phyloP scores from a whole-genome alignment of 2,888 invertebrate species.

The Agrochola lota region DNA sequence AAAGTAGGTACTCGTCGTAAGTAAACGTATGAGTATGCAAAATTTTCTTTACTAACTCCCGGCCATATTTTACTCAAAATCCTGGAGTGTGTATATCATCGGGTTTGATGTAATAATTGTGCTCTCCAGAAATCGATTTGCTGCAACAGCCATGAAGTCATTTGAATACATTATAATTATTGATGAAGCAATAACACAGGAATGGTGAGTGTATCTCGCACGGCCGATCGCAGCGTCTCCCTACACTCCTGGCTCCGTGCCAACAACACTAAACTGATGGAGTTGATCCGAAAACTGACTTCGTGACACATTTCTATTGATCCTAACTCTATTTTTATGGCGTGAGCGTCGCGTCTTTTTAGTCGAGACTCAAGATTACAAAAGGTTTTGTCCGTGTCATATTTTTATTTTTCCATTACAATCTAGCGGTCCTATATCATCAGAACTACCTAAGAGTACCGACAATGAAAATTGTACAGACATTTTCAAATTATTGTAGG shows the following conservation, averaged over 20 bases:
- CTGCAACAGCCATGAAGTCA: constrained; percentile 15
- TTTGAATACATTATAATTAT: constrained; percentile 37
- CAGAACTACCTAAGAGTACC: not conserved
- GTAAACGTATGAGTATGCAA: not conserved
- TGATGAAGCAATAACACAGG: constrained; percentile 50
- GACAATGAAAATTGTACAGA: constrained; percentile 1
- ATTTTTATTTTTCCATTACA: constrained; percentile 1
- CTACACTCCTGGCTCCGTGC: constrained; percentile 44
- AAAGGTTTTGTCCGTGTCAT: constrained; percentile 4
- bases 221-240: constrained; percentile 13
- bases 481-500: not conserved
- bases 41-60: not conserved
- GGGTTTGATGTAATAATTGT: too few species aligned
- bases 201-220: constrained; percentile 30
- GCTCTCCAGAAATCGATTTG: constrained; percentile 1
- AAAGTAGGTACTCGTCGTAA: not conserved
- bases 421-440: not conserved
- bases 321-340: constrained; percentile 58
- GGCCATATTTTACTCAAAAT: not conserved
- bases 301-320: constrained; percentile 63
- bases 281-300: constrained; percentile 52
- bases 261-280: constrained; percentile 54
- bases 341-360: constrained; percentile 17
- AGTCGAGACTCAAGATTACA: not conserved
- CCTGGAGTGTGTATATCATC: not conserved